Base-by-base conservation (phyloP, 2,113 vertebrate species). In the Lophius piscatorius region DNA sequence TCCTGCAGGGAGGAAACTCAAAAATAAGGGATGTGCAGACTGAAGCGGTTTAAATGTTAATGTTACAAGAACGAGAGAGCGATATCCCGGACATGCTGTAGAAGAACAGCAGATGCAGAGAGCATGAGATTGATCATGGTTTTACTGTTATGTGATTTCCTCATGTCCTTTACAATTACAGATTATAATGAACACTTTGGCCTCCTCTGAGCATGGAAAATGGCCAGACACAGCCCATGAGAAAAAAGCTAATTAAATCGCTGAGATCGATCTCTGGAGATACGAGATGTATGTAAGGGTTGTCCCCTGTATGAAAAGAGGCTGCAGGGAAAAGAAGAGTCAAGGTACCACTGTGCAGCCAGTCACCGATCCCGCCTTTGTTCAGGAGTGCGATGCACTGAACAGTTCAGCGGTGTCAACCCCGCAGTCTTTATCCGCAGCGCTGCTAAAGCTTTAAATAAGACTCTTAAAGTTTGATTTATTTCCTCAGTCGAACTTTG, bases 401-500 rank as follows among this genome's bases (percentile, higher is more conserved):
- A 46, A 39, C 16, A 56, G 38, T 16, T 13, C 14, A 13, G 22
- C 26, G 38, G 13, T 60, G 52, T 76, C 61, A 69, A 45, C 29
- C 42, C 33, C 36, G 46, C 45, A 41, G 12, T 48, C 41, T 46
- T 52, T 51, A 22, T 52, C 31, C 57, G 28, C 5, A 23, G 23
- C n/a, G 38, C 17, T 62, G n/a, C 59, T 56, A 40, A 18, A 48
- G 56, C 36, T 58, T 49, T 70, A 49, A 68, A 67, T 61, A 47
- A 72, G 60, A 59, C 31, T 40, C 44, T 38, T 38, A 39, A 16
- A 20, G 34, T 67, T 40, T 49, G 16, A 63, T 40, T 54, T 17
- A 61, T 49, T 77, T 49, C 20, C 41, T 55, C 22, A 6, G 51
- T 24, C 54, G 46, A 59, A 26, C 31, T 45, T 17, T 63, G 14